Evolutionary conservation across 2,113 vertebrate genomes (phyloP), one percentile per base, ranked within the genome.

Genomic region (Chamaetylas fuelleborni): DNA sequence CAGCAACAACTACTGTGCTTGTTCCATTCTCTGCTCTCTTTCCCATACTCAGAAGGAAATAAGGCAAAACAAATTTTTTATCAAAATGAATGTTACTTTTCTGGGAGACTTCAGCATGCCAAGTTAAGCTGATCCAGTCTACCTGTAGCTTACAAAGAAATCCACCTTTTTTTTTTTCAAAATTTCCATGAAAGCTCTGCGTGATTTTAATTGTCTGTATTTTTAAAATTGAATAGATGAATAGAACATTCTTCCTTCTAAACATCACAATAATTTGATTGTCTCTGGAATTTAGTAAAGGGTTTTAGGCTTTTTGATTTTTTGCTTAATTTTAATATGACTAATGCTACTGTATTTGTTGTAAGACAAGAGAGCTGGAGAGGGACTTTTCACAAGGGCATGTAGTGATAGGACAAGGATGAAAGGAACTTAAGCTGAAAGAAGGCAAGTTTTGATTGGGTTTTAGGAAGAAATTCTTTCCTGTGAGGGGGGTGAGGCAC

Each of bases 351-450:
- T 54, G 6, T 14, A 36, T 53, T 81, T 76, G 8, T 69, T 2
- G 1, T 34, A 48, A 36, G 25, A 77, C 1, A 24, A 12, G 17
- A n/a, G 12, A 47, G 6, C 4, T 61, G 17, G 20, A 69, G 14
- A 48, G 34, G 18, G 19, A 33, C 47, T 48, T 82, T 54, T 54
- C 12, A 18, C 11, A 19, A 36, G n/a, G 24, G 13, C 0, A 0
- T 26, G 6, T 33, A 53, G n/a, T 54, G 34, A 69, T 47, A 56
- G 4, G 14, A 23, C 17, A 54, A 34, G 17, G 20, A 11, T 31
- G 47, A 69, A 76, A 61, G 20, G 6, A 8, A 43, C 48, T 61
- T 48, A 31, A 76, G 42, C 11, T 48, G 62, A 48, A 54, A 31
- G 48, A 42, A 42, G 4, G 4, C 6, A 61, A 17, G 6, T 54